A percentile compares a stretch with the other conserved stretches of the same genome.
Evolutionary conservation across 1,140 invertebrate species (phyloP).

Genomic region (Drosophila burlai): DNA sequence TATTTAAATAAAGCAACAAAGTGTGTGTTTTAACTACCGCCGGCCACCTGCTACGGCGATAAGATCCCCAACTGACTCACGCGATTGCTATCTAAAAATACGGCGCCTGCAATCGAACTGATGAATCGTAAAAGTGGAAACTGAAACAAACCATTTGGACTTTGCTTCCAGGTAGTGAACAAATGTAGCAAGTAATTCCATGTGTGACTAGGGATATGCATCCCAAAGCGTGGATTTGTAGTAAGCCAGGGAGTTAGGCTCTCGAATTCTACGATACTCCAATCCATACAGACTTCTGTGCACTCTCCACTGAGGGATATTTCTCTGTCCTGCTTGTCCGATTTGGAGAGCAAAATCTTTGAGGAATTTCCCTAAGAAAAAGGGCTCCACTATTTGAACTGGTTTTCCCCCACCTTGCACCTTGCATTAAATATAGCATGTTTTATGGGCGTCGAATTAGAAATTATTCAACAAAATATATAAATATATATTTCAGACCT

Average conservation of each 20-base stretch:
- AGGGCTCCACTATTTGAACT: too few species aligned
- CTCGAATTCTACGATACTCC: too few species aligned
- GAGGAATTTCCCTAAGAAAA: not conserved
- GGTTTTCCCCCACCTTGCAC: too few species aligned
- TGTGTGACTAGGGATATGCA: not conserved
- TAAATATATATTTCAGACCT: constrained; percentile 13
- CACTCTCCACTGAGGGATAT: too few species aligned
- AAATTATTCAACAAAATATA: constrained; percentile 34
- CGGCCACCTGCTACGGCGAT: constrained; percentile 29
- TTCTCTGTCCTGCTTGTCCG: too few species aligned
- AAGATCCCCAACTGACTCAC: constrained; percentile 34
- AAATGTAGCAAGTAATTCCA: not conserved
- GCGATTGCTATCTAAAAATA: constrained; percentile 52
- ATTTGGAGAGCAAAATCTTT: not conserved
- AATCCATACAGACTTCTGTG: not conserved
- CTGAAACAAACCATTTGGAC: not conserved
- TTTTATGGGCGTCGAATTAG: constrained; percentile 9
- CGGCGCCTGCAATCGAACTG: constrained; percentile 11
- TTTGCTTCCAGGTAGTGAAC: not conserved
- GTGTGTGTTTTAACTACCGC: constrained; percentile 34
- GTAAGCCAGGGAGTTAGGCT: not conserved
- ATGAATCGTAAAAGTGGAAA: not conserved
- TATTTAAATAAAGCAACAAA: constrained; percentile 80
- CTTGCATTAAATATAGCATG: not conserved
- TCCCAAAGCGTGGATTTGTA: not conserved